Conservation (phyloP, 1,140 invertebrate species). For the Acromyrmex heyeri region DNA sequence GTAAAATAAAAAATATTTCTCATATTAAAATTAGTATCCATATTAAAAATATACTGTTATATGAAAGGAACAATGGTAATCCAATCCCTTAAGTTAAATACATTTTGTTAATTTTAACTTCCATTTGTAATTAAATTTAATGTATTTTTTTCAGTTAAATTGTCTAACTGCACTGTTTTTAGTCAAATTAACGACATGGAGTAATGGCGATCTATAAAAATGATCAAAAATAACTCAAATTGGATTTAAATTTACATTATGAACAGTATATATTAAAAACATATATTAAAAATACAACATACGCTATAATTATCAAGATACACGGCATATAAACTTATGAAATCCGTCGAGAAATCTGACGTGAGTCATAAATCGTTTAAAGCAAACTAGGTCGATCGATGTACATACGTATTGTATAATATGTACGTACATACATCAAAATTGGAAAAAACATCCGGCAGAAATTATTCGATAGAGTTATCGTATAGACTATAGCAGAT, state of each 20-base stretch:
- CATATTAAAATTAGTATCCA: neutral
- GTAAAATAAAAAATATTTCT: neutral
- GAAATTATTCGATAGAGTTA: slow-evolving; percentile 12
- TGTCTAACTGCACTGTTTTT: too few relatives aligned
- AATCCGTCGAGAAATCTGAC: neutral
- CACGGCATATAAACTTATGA: neutral
- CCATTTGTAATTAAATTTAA: neutral
- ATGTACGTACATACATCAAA: neutral
- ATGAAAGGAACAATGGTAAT: too few relatives aligned
- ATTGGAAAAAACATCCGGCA: neutral
- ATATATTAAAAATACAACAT: neutral
- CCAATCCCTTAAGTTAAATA: too few relatives aligned
- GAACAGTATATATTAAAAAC: neutral
- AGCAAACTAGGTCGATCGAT: neutral
- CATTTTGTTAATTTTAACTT: too few relatives aligned
- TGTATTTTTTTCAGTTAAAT: neutral
- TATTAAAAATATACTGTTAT: neutral
- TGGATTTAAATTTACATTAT: too few relatives aligned
- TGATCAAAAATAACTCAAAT: neutral
- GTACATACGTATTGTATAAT: neutral
- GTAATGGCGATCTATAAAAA: neutral
- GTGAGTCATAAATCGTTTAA: neutral
- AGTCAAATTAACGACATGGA: too few relatives aligned
- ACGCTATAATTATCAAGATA: neutral
- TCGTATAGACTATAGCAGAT: neutral